Base-by-base conservation (phyloP, 2,888 invertebrate genomes). In the Dendrolimus houi region DNA sequence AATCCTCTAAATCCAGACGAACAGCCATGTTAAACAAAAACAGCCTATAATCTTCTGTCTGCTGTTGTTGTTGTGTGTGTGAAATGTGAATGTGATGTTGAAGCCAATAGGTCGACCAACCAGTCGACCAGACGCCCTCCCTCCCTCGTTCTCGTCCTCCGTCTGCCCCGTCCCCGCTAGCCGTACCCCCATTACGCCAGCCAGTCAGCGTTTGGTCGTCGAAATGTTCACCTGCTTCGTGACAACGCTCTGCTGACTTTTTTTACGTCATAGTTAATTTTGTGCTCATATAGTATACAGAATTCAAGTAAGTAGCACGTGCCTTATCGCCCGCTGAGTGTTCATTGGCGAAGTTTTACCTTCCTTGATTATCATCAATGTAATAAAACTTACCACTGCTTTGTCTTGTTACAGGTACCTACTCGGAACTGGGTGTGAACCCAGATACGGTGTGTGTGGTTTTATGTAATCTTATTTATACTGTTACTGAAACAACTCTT, bases 371-470 rank as follows among this genome's bases (percentile, higher is more conserved):
- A 63, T 64, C 55, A 67, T 70, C 63, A 62, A 72, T 68, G 61
- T 72, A 72, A 62, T 76, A 72, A 75, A 78, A 80, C 79, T 85
- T 77, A 86, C 77, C 72, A 77, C 71, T 72, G 86, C 87, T 87
- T 87, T 89, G 88, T 88, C 86, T 90, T 87, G 86, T 89, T 89
- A 80, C 88, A 90, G 89, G 89, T 88, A 89, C 83, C 80, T 83
- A 80, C 81, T 85, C 79, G 83, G 83, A 83, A 81, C 84, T 83
- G 87, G 88, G 88, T 90, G 88, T 88, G 88, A 87, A 79, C 87
- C 82, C 83, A 85, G 87, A 84, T 87, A 85, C 83, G 80, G 77
- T 79, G 86, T 85, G 83, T 85, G 83, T 81, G 83, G 82, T 85
- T 89, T 88, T 87, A 87, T 88, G 83, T 87, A 88, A 89, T 85